Evolutionary conservation across 2,797 vertebrate species (phyloP), one percentile per base, ranked within the genome.

Genomic region (Spinibarbus caldwelli): DNA sequence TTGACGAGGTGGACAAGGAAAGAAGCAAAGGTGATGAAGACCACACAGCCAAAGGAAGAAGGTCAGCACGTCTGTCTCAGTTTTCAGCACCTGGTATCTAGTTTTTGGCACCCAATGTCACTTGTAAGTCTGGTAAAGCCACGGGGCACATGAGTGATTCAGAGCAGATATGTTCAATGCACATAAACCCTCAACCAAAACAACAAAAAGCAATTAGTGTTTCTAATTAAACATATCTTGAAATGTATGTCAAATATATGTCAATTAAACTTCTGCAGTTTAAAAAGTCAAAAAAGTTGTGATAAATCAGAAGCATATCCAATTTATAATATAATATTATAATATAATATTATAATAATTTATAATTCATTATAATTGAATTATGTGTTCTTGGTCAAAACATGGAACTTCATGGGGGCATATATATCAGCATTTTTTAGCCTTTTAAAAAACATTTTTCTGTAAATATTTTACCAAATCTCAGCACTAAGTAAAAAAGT

Each of bases 11-110:
- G 83, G 82, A 86, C 68, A 78, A 75, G 62, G 72, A 84, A 85
- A 77, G 54, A 86, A 57, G 57, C 59, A 54, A 85, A 85, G 62
- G 79, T 88, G 87, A 83, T 78, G 84, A 85, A 80, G 47, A 78
- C 52, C 57, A 86, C 31, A 38, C 68, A 77, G 67, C 66, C 36
- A 66, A 11, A 67, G 78, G 77, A 86, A 82, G 75, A 88, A 87
- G 86, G 86, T 86, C 78, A 87, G 59, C 49, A 59, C 23, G 23
- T 86, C 72, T 80, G 76, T 31, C 52, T 85, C 31, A 15, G 23
- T 71, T 87, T 72, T 83, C 15, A 41, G 38, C 29, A 81, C 45
- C 26, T 72, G 52, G 43, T 41, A 43, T 66, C 36, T 62, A 36
- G 34, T 70, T 41, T 38, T 54, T 38, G 66, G 62, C 38, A 62